Percentiles rank a stretch among this genome's conserved stretches.
phyloP scores from a whole-genome alignment of 2,888 invertebrate genomes.

The Sussaba pulchella region DNA sequence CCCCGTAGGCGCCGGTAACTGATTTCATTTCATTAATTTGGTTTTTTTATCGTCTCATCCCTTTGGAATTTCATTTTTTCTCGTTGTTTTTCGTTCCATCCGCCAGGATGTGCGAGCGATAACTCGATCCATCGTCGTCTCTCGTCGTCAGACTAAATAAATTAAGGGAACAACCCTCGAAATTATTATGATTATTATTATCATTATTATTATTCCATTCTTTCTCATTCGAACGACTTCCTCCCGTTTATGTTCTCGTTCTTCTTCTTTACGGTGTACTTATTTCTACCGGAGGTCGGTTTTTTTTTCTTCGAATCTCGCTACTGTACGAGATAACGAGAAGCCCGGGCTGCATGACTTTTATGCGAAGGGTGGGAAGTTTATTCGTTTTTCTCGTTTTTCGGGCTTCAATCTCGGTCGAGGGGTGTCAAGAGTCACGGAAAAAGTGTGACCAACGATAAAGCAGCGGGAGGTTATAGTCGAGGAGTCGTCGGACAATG shows the following conservation, averaged over 20 bases:
- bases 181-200: too few relatives aligned
- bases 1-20: conserved; percentile 77
- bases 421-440: conserved; percentile 34
- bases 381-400: conserved; percentile 20
- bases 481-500: conserved; percentile 51
- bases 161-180: conserved; percentile 76
- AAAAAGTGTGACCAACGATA: conserved; percentile 58
- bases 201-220: too few relatives aligned
- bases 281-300: neutral
- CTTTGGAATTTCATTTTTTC: conserved; percentile 68
- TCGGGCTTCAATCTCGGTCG: conserved; percentile 14
- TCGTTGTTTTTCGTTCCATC: conserved; percentile 26
- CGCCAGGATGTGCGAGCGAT: conserved; percentile 68
- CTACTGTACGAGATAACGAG: conserved; percentile 52
- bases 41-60: conserved; percentile 47
- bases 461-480: conserved; percentile 11
- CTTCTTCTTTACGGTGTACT: conserved; percentile 36
- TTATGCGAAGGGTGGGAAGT: conserved; percentile 40
- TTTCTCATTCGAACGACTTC: conserved; percentile 69
- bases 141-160: conserved; percentile 72
- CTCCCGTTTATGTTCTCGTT: conserved; percentile 60
- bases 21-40: conserved; percentile 83
- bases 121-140: conserved; percentile 78
- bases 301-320: conserved; percentile 65
- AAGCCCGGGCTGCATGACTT: conserved; percentile 53